A percentile compares a stretch with the other conserved stretches of the same genome.
These are phyloP conservation scores for Scyliorhinus canicula DNA, from an alignment of 2,797 vertebrate species.

Conservation along the genomic window DNA sequence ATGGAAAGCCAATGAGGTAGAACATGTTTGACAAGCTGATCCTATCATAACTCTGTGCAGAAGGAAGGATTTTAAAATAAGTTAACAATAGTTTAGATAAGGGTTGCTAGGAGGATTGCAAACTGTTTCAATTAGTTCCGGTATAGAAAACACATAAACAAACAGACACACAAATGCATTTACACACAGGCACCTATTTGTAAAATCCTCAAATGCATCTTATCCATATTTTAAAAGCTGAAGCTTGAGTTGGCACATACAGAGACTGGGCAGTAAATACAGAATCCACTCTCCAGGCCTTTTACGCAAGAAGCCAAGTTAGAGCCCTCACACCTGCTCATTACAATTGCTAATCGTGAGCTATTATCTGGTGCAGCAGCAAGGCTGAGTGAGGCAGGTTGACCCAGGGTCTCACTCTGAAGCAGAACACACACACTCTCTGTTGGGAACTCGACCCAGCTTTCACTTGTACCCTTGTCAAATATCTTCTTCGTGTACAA, in stretches of 20 bases:
- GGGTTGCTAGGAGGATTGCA: slow-evolving; percentile 53
- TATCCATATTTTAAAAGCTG: slow-evolving; percentile 47
- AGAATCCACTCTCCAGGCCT: slow-evolving; percentile 51
- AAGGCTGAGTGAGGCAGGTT: slow-evolving; percentile 60
- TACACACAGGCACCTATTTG: background rate
- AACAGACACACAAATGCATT: background rate
- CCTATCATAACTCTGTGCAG: slow-evolving; percentile 44
- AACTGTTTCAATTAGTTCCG: slow-evolving; percentile 40
- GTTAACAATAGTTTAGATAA: slow-evolving; percentile 49
- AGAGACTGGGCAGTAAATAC: slow-evolving; percentile 47
- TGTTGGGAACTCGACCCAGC: slow-evolving; percentile 58
- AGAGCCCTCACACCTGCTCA: slow-evolving; percentile 72
- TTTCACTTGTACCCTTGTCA: slow-evolving; percentile 47
- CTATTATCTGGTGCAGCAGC: slow-evolving; percentile 71
- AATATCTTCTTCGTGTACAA: slow-evolving; percentile 62
- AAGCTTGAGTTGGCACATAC: slow-evolving; percentile 49
- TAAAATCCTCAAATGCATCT: slow-evolving; percentile 49
- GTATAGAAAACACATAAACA: slow-evolving; percentile 40
- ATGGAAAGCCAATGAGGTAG: slow-evolving; percentile 49
- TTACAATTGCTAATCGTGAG: slow-evolving; percentile 82
- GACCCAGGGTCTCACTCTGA: slow-evolving; percentile 60
- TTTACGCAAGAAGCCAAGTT: slow-evolving; percentile 53
- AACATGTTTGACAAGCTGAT: slow-evolving; percentile 51
- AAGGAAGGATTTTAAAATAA: slow-evolving; percentile 49
- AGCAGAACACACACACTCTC: slow-evolving; percentile 65